Evolutionary conservation across 2,888 invertebrate species (phyloP).

Genomic region (Lepidochitona cinerea): DNA sequence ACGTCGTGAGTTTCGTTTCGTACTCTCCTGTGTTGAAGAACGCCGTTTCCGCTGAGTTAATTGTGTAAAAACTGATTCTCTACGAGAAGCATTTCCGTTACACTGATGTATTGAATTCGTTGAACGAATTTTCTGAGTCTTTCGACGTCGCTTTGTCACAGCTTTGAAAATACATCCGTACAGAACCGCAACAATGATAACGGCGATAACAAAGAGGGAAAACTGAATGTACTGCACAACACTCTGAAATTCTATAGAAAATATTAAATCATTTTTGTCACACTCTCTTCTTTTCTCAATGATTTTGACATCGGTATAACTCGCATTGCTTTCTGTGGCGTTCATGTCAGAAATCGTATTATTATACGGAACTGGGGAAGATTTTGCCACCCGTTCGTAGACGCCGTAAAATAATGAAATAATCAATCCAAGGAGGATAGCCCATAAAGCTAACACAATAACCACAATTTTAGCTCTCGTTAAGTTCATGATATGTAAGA

Average conservation of each 20-base stretch:
- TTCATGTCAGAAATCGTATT: neutral
- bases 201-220: constrained; percentile 1
- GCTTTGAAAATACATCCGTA: neutral
- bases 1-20: neutral
- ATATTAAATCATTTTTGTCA: constrained; percentile 5
- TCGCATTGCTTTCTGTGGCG: too few relatives aligned
- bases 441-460: neutral
- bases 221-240: neutral
- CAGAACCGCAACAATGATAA: constrained; percentile 1
- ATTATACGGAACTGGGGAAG: neutral
- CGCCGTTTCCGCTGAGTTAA: neutral
- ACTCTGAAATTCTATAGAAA: neutral
- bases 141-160: neutral
- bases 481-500: neutral
- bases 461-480: neutral
- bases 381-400: neutral
- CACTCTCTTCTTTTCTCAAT: neutral
- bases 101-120: neutral
- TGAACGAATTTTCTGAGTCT: constrained; percentile 9
- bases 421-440: neutral
- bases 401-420: constrained; percentile 1
- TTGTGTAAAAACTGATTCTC: neutral
- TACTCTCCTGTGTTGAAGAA: neutral
- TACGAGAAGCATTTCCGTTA: constrained; percentile 1
- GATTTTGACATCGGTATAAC: neutral